Evolutionary conservation across 1,140 invertebrate genomes (phyloP), one percentile per base, ranked within the genome.

Genomic region (Aphis gossypii): DNA sequence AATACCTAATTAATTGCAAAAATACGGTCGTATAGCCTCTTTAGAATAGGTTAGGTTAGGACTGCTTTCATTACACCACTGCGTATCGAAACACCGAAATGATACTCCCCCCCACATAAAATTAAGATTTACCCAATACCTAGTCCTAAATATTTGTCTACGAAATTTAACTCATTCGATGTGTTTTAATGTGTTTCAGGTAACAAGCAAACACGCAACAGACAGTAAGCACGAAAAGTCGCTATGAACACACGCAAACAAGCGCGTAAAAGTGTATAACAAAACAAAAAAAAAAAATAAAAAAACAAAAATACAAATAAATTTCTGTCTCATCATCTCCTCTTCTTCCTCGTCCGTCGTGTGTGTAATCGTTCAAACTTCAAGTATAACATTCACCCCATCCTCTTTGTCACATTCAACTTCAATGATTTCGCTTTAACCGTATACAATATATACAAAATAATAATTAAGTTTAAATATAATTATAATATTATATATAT

Each of bases 151-250:
- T n/a, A 76, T n/a, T n/a, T 86, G 25, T 18, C 4, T 46, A 46
- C 1, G 5, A 44, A 46, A 30, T 86, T 86, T 46, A 86, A 46
- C 41, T 41, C 35, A 48, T 48, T 48, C 6, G 18, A 20, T 90
- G 30, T 92, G 4, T 54, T 44, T 86, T 86, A 38, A n/a, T 91
- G 54, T 84, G 23, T 92, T 44, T 44, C 51, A 93, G 92, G 92
- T 54, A 84, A 93, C 92, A 93, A 93, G 92, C 82, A 93, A 84
- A 41, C 38, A 48, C 92, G 82, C 68, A 93, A 93, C 92, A 93
- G 82, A n/a, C 92, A 93, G 51, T 93, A 93, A 93, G 23, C 30
- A 82, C 35, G 23, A 18, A 0, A 76, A 68, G 5, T n/a, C 25
- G 9, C 5, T n/a, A 76, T n/a, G 60, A 76, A 68, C 2, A 90